Conservation (phyloP, 2,113 vertebrate species). For the Symphodus melops region DNA sequence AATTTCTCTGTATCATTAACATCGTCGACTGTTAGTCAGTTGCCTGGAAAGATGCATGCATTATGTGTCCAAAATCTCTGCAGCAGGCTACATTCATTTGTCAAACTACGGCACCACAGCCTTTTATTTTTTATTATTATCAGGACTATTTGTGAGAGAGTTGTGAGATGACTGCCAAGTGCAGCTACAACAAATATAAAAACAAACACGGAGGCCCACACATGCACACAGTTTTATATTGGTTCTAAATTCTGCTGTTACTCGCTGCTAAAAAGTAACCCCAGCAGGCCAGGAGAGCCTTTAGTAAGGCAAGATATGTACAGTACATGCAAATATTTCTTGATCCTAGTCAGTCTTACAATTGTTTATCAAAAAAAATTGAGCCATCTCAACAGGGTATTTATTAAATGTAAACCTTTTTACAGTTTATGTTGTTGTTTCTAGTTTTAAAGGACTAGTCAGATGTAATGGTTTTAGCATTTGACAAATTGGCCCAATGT, state of each 20-base stretch:
- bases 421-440: too few species aligned
- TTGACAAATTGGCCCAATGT: too few species aligned
- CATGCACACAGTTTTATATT: neutral
- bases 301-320: neutral
- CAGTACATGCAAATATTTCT: neutral
- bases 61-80: too few species aligned
- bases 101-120: neutral
- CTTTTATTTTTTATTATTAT: too few species aligned
- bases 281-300: neutral
- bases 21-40: too few species aligned
- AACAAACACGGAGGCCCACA: conserved; percentile 18
- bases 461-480: too few species aligned
- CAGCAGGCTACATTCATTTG: too few species aligned
- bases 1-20: neutral
- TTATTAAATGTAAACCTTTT: too few species aligned
- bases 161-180: conserved; percentile 26
- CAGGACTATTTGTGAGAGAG: conserved; percentile 22
- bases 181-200: conserved; percentile 40
- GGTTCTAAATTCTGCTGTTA: conserved; percentile 2
- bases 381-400: too few species aligned
- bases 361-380: neutral
- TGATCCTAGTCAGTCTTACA: neutral
- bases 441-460: too few species aligned
- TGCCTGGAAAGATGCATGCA: too few species aligned
- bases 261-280: conserved; percentile 1